Evolutionary conservation across 2,797 vertebrate species (phyloP).

Genomic region (Sebastes matsubarae): DNA sequence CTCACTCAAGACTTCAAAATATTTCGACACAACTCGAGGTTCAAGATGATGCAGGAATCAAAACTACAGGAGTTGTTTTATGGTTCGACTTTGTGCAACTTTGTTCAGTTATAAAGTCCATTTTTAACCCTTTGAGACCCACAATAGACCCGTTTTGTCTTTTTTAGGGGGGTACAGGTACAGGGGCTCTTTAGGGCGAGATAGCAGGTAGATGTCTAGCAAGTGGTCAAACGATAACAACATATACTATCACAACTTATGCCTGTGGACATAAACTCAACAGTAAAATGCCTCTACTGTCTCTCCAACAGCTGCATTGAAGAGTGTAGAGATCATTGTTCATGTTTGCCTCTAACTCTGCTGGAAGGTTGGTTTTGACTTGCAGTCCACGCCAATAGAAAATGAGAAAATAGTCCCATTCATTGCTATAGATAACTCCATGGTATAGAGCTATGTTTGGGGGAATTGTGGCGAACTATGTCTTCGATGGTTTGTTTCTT

Average conservation of each 20-base stretch:
- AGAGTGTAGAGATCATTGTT: conserved; percentile 23
- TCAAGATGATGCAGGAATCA: background rate
- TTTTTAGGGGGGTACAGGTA: too few species aligned
- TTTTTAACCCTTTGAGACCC: background rate
- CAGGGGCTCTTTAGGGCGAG: too few species aligned
- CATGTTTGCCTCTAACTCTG: background rate
- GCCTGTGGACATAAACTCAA: conserved; percentile 3
- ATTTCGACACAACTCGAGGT: background rate
- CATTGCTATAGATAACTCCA: conserved; percentile 3
- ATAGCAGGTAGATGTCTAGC: too few species aligned
- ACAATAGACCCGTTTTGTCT: too few species aligned
- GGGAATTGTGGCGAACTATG: background rate
- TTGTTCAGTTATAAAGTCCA: background rate
- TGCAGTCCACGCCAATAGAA: background rate
- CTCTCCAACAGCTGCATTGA: conserved; percentile 4
- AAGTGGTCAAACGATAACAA: background rate
- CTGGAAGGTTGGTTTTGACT: conserved; percentile 22
- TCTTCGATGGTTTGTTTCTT: background rate
- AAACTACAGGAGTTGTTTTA: background rate
- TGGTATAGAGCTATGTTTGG: conserved; percentile 5
- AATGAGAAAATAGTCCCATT: background rate
- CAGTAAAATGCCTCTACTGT: conserved; percentile 31
- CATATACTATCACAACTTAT: background rate
- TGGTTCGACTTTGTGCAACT: background rate
- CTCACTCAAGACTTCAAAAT: conserved; percentile 27